Evolutionary conservation across 2,888 invertebrate genomes (phyloP).

Genomic region (Dascillus cervinus): DNA sequence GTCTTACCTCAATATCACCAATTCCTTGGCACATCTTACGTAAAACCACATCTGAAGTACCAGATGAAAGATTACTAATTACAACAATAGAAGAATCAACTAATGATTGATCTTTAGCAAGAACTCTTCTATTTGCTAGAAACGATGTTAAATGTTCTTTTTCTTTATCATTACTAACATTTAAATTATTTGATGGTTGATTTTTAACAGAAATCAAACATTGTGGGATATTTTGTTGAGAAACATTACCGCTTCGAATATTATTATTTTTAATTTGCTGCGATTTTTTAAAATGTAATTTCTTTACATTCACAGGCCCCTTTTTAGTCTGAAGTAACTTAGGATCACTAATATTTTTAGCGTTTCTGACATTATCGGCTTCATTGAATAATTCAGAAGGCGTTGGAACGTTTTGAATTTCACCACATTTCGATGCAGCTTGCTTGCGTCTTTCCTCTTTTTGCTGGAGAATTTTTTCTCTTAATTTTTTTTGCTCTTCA

Average conservation of each 20-base stretch:
- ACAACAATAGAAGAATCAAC: conserved; percentile 40
- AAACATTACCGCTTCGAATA: neutral
- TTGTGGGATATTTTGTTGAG: neutral
- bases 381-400: neutral
- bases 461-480: conserved; percentile 42
- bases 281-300: too few relatives aligned
- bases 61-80: conserved; percentile 45
- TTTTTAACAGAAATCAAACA: neutral
- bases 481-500: conserved; percentile 44
- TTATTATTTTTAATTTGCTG: neutral
- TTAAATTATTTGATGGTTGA: neutral
- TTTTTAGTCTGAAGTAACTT: neutral
- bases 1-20: conserved; percentile 44
- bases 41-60: conserved; percentile 43
- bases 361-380: neutral
- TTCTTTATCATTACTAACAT: conserved; percentile 4
- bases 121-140: conserved; percentile 27
- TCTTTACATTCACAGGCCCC: neutral
- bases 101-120: conserved; percentile 26
- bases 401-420: neutral
- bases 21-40: conserved; percentile 45
- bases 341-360: neutral
- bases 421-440: conserved; percentile 26
- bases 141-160: conserved; percentile 23
- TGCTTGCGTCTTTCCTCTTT: conserved; percentile 44